These are phyloP conservation scores for Nyctibius bracteatus DNA, from an alignment of 2,113 vertebrate genomes.

Conservation along the genomic window DNA sequence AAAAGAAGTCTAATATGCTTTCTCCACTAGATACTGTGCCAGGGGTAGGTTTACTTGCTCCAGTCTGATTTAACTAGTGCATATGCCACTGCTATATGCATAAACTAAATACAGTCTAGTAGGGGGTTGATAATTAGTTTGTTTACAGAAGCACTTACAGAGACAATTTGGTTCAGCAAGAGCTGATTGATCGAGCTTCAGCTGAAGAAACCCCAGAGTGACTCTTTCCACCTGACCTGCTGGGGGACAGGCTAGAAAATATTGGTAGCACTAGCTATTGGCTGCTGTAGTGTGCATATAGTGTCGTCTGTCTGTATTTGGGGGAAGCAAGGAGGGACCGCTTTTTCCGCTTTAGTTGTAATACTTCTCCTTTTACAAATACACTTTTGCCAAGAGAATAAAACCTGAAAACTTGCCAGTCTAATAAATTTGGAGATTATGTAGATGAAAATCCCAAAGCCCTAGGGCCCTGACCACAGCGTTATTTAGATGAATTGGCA, in stretches of 20 bases:
- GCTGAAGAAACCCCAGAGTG: neutral
- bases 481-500: neutral
- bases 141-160: neutral
- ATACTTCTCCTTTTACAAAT: neutral
- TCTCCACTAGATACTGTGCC: neutral
- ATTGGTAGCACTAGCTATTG: neutral
- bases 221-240: neutral
- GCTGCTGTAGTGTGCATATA: neutral
- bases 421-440: neutral
- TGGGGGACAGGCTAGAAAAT: neutral
- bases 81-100: neutral
- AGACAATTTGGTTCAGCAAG: neutral
- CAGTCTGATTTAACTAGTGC: neutral
- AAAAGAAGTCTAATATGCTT: neutral
- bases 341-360: neutral
- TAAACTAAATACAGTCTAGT: neutral
- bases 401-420: neutral
- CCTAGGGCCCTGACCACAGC: neutral
- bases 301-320: neutral
- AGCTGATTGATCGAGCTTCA: neutral
- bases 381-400: neutral
- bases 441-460: neutral
- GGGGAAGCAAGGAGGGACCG: neutral
- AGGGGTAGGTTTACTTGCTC: neutral
- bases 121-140: neutral